Conservation (phyloP, 2,797 vertebrate genomes). For the Muscicapa comitata region DNA sequence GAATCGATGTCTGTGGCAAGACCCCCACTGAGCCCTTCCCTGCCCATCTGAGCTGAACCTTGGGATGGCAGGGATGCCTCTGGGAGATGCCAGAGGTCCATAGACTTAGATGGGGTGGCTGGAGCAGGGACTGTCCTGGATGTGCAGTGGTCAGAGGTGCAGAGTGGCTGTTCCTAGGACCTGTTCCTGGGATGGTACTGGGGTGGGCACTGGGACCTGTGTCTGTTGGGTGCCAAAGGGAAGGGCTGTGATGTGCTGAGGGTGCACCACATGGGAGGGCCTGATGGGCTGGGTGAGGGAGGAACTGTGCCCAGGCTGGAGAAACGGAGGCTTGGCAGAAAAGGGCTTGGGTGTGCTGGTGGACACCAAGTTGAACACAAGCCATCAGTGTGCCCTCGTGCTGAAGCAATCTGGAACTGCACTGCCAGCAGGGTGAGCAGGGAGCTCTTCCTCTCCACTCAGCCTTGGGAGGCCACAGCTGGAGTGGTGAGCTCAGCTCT, state of each 20-base stretch:
- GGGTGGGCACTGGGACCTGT: too few species aligned
- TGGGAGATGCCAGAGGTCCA: background rate
- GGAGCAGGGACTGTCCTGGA: background rate
- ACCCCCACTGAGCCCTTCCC: too few species aligned
- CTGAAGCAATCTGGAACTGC: background rate
- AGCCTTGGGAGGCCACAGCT: background rate
- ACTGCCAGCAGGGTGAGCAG: accelerated
- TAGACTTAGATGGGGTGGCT: background rate
- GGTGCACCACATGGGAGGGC: accelerated
- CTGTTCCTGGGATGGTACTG: accelerated
- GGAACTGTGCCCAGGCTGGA: accelerated
- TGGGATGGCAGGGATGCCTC: background rate
- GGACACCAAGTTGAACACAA: background rate
- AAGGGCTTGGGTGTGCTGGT: background rate
- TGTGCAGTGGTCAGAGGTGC: accelerated
- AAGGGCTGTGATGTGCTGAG: background rate
- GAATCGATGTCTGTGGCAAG: background rate
- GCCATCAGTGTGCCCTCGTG: accelerated
- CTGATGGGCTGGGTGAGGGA: accelerated
- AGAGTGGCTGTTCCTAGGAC: too few species aligned
- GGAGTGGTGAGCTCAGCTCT: background rate
- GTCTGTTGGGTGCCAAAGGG: background rate
- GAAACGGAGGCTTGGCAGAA: background rate
- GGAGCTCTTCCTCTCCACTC: background rate
- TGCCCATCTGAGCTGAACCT: background rate